Evolutionary conservation across 2,888 invertebrate species (phyloP), one percentile per base, ranked within the genome.

Genomic region (Callyntrura guangdongensis): DNA sequence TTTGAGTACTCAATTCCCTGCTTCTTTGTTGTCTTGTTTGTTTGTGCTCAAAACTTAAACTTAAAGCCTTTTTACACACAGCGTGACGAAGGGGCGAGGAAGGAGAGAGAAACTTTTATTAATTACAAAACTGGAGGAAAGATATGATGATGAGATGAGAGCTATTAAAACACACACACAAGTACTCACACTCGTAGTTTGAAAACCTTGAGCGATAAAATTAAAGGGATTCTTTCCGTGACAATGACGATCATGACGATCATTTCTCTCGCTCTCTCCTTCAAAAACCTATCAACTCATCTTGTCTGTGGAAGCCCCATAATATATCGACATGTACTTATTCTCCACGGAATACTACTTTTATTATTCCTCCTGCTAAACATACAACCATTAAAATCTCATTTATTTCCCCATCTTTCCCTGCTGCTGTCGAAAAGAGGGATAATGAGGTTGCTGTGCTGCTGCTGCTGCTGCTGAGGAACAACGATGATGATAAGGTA

Each of bases 51-150:
- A n/a, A n/a, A n/a, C n/a, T n/a, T n/a, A n/a, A n/a, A n/a, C n/a
- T n/a, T n/a, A n/a, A n/a, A n/a, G n/a, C n/a, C n/a, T n/a, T n/a
- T n/a, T n/a, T n/a, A 47, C 3, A 53, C 74, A 36, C 45, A 59
- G 72, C 45, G 47, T 61, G 72, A 64, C n/a, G n/a, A n/a, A n/a
- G n/a, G n/a, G n/a, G n/a, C n/a, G n/a, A n/a, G n/a, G n/a, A 25
- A 49, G 59, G 11, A 45, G 0, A 45, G 22, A n/a, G 36, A 74
- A 85, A 72, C 14, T 74, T 72, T 59, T 64, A 83, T 83, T 72
- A 74, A 72, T 81, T 81, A 81, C 59, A 81, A 81, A 81, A 81
- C 81, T 81, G 27, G n/a, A n/a, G n/a, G n/a, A n/a, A n/a, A n/a
- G n/a, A n/a, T n/a, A 74, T 74, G 74, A 20, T 4, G 27, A 49